Evolutionary conservation across 2,113 vertebrate species (phyloP).

Genomic region (Donacobius atricapilla): DNA sequence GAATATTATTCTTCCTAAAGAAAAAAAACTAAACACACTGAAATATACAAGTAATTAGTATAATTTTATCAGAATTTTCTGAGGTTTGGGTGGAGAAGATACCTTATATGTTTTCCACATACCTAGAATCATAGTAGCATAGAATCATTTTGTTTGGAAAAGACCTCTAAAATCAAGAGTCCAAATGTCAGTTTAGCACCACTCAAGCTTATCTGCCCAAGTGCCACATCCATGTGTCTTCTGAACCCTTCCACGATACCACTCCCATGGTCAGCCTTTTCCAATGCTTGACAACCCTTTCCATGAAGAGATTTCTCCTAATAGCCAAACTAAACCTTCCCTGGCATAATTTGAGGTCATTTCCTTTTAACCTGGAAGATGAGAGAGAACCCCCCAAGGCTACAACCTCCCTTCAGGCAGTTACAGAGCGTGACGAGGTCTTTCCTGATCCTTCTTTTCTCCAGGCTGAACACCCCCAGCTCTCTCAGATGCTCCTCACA

Average conservation of each 20-base stretch:
- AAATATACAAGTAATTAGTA: background rate
- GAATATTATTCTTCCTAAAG: background rate
- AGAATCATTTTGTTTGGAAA: background rate
- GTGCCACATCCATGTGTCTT: background rate
- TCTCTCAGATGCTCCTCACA: background rate
- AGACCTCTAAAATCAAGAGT: background rate
- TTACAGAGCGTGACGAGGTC: background rate
- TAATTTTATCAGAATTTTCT: background rate
- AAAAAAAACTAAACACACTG: background rate
- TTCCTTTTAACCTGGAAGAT: background rate
- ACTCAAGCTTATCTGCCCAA: background rate
- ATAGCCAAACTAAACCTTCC: background rate
- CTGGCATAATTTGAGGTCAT: background rate
- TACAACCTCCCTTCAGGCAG: background rate
- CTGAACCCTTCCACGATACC: background rate
- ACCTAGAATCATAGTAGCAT: background rate
- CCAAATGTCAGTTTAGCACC: background rate
- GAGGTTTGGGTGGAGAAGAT: background rate
- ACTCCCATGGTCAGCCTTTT: background rate
- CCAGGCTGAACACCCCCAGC: background rate
- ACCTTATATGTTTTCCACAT: background rate
- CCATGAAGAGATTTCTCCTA: rapidly evolving
- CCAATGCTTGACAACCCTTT: background rate
- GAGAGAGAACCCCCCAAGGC: background rate
- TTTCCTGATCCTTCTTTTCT: background rate